Evolutionary conservation across 2,888 invertebrate species (phyloP).

Genomic region (Notodonta dromedarius): DNA sequence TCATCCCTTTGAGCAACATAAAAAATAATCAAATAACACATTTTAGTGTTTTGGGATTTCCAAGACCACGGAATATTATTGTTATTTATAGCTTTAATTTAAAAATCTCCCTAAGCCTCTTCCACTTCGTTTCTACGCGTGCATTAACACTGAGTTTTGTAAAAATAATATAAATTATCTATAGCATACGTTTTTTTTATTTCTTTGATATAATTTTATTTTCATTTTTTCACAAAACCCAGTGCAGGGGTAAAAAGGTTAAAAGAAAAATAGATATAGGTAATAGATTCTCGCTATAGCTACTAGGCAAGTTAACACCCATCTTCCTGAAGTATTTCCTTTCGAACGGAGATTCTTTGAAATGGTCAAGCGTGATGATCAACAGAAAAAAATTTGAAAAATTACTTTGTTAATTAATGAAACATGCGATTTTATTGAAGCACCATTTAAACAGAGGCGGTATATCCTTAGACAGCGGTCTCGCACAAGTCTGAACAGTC

Average conservation of each 20-base stretch:
- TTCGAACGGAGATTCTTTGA: slow-evolving; percentile 73
- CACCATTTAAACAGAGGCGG: not conserved
- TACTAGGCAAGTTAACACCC: slow-evolving; percentile 82
- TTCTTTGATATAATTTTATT: not conserved
- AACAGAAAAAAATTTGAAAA: slow-evolving; percentile 14
- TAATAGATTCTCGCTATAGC: slow-evolving; percentile 78
- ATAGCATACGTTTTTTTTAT: not conserved
- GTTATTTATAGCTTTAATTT: not conserved
- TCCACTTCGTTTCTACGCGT: slow-evolving; percentile 73
- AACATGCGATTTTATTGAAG: slow-evolving; percentile 3
- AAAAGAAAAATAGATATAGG: slow-evolving; percentile 65
- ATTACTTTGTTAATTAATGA: not conserved
- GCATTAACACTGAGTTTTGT: slow-evolving; percentile 71
- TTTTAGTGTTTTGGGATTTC: not conserved
- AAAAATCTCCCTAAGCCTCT: slow-evolving; percentile 62
- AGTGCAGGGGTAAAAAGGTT: slow-evolving; percentile 68
- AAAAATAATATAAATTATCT: slow-evolving; percentile 33
- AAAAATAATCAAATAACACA: no score
- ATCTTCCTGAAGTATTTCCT: slow-evolving; percentile 50
- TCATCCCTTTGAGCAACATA: no score
- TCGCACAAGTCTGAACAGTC: not conserved
- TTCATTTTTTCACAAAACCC: slow-evolving; percentile 65
- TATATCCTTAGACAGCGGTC: not conserved
- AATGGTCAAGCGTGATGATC: slow-evolving; percentile 46
- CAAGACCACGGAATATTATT: slow-evolving; percentile 3